phyloP scores from a whole-genome alignment of 92 coral and sea anemone species.

The Epizoanthus scotinus region DNA sequence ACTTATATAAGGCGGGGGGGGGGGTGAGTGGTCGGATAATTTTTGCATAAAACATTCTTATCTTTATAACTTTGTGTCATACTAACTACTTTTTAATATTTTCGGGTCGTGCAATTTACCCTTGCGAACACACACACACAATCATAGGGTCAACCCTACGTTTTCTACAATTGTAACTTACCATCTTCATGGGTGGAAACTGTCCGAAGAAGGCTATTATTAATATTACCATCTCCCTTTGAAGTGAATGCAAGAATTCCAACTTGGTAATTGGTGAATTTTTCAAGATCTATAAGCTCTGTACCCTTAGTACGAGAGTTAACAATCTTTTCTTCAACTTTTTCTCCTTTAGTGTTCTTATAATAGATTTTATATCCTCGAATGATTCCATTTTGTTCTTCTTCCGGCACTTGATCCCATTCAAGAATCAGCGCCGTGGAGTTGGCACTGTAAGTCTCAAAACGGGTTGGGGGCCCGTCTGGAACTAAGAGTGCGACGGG shows the following conservation, averaged over 20 bases:
- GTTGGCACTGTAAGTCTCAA: slow-evolving; percentile 61
- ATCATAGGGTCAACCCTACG: too few species aligned
- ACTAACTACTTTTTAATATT: too few species aligned
- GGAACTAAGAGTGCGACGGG: slow-evolving; percentile 54
- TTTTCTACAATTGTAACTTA: slow-evolving; percentile 51
- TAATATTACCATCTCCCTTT: slow-evolving; percentile 74
- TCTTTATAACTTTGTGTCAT: too few species aligned
- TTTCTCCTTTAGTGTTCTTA: slow-evolving; percentile 44
- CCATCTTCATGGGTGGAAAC: slow-evolving; percentile 79
- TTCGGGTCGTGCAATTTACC: too few species aligned
- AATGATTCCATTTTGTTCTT: slow-evolving; percentile 67
- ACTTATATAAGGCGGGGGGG: background rate
- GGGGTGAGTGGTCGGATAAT: too few species aligned
- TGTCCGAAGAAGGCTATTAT: slow-evolving; percentile 41
- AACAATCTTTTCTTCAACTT: slow-evolving; percentile 36
- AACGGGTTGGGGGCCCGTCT: slow-evolving; percentile 57
- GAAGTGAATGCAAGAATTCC: slow-evolving; percentile 77
- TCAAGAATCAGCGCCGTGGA: slow-evolving; percentile 65
- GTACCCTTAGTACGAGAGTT: slow-evolving; percentile 56
- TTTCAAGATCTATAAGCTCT: slow-evolving; percentile 58
- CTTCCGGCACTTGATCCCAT: slow-evolving; percentile 74
- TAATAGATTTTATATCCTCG: slow-evolving; percentile 74
- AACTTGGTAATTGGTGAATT: slow-evolving; percentile 77
- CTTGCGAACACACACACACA: too few species aligned
- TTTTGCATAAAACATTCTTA: too few species aligned